phyloP scores from a whole-genome alignment of 1,140 invertebrate species.

The Drosophila trapezifrons region DNA sequence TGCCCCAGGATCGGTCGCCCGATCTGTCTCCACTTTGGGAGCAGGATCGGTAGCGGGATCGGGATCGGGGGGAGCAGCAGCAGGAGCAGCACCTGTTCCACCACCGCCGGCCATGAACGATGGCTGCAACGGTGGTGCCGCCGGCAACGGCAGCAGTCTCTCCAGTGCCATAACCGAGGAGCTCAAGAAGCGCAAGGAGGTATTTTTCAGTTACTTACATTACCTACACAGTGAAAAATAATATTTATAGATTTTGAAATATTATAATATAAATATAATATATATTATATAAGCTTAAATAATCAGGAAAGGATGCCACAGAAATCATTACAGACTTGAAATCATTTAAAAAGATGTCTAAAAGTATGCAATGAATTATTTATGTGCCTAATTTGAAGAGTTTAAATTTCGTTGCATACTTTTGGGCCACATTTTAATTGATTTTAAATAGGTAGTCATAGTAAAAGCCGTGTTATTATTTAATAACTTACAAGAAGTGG shows the following conservation, averaged over 20 bases:
- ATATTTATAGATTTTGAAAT: not conserved
- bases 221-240: too few species aligned
- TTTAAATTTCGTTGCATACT: too few species aligned
- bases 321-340: too few species aligned
- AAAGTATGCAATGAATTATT: too few species aligned
- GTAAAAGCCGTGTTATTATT: too few species aligned
- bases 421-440: too few species aligned
- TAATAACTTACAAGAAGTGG: too few species aligned
- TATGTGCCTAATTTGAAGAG: too few species aligned
- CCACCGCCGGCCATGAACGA: slow-evolving; percentile 44
- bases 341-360: too few species aligned
- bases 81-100: slow-evolving; percentile 30
- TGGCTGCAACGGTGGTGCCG: not conserved
- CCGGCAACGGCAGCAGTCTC: slow-evolving; percentile 62
- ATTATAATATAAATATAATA: not conserved
- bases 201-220: slow-evolving; percentile 42
- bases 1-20: not conserved
- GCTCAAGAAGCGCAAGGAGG: slow-evolving; percentile 86
- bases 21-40: not conserved
- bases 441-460: too few species aligned
- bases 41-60: not conserved
- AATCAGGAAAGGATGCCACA: too few species aligned
- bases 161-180: slow-evolving; percentile 86
- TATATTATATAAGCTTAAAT: not conserved
- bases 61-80: slow-evolving; percentile 1